Evolutionary conservation across 2,888 invertebrate genomes (phyloP), one percentile per base, ranked within the genome.

Genomic region (Drosophila meridionalis): DNA sequence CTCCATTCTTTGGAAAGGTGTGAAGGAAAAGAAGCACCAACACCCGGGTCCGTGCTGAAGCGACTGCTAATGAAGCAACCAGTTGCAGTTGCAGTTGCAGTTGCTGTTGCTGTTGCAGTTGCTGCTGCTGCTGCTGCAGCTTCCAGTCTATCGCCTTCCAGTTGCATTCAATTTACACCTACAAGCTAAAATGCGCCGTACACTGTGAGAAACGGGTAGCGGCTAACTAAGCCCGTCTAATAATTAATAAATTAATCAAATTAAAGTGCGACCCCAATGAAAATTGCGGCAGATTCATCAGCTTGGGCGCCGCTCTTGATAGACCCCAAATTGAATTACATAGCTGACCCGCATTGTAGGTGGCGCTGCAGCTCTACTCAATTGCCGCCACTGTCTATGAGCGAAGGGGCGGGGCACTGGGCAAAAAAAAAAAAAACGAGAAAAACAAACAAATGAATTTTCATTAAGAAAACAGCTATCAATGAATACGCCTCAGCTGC

Each of bases 401-500:
- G 6, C 12, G 34, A 20, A n/a, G 53, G 3, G 11, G 47, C 48
- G 47, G 3, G 38, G 55, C 12, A 2, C 9, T 14, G 2, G 20
- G 12, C 12, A 32, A 43, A 43, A 43, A 9, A 5, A 8, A 42
- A 32, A 43, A 5, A 38, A 36, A 43, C 53, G 6, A 12, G 14
- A 28, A 26, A 12, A 47, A 9, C 64, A 47, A 69, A 50, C 32
- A 68, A 60, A 60, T 60, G 50, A 50, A 75, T 58, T 66, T 84
- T 82, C 84, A 82, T 84, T 82, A 75, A 82, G 69, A 74, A 73
- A 67, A 73, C 69, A 79, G 55, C 71, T 69, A 67, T 84, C 67
- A 82, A 82, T 79, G 68, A 48, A 30, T 63, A 50, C 38, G 57
- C 55, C 34, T n/a, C 38, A 40, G 36, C 57, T 32, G 34, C 58